Conservation (phyloP, 2,797 vertebrate species). For the Muraenolepis orangiensis region DNA sequence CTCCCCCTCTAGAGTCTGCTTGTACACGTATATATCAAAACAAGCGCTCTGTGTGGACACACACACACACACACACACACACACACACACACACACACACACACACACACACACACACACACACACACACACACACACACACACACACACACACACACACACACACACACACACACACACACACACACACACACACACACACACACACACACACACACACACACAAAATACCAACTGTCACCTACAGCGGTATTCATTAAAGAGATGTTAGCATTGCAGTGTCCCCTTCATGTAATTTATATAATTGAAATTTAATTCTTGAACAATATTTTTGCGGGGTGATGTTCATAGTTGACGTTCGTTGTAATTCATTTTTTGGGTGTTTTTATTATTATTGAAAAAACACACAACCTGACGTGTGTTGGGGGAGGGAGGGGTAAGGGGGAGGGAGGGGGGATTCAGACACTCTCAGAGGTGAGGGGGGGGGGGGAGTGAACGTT, state of each 20-base stretch:
- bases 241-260: slow-evolving; percentile 83
- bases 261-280: slow-evolving; percentile 71
- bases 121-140: too few species aligned
- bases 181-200: slow-evolving; percentile 17
- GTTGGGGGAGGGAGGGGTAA: slow-evolving; percentile 75
- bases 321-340: slow-evolving; percentile 75
- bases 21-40: slow-evolving; percentile 36
- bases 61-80: slow-evolving; percentile 6
- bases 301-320: slow-evolving; percentile 86
- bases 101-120: not conserved
- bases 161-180: too few species aligned
- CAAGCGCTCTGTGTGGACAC: slow-evolving; percentile 15
- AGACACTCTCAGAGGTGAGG: slow-evolving; percentile 74
- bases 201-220: slow-evolving; percentile 7
- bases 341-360: slow-evolving; percentile 85
- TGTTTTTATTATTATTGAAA: slow-evolving; percentile 43
- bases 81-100: not conserved
- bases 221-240: slow-evolving; percentile 77
- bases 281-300: slow-evolving; percentile 77
- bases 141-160: too few species aligned
- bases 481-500: slow-evolving; percentile 67
- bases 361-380: slow-evolving; percentile 84
- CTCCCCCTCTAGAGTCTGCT: slow-evolving; percentile 17
- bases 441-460: slow-evolving; percentile 78
- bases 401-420: slow-evolving; percentile 82